Evolutionary conservation across 1,140 invertebrate genomes (phyloP).

Genomic region (Onthophagus taurus): DNA sequence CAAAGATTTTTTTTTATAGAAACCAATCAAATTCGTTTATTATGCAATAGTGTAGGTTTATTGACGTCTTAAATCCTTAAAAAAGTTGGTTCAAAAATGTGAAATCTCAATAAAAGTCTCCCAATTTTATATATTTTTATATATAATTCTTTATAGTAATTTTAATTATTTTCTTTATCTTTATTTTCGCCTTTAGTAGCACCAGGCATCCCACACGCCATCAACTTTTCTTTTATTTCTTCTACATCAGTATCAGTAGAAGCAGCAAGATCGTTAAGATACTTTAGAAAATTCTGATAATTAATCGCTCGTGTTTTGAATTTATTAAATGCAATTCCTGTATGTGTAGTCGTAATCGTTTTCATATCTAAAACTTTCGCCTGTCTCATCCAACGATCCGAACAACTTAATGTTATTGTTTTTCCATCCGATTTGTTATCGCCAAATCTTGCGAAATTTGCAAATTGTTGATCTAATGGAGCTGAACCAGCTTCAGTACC

Average conservation of each 20-base stretch:
- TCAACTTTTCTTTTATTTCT: slow-evolving; percentile 69
- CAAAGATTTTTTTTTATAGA: too few species aligned
- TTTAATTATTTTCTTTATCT: too few species aligned
- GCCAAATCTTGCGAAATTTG: slow-evolving; percentile 77
- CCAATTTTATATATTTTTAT: too few species aligned
- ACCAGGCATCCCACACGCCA: slow-evolving; percentile 65
- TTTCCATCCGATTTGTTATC: slow-evolving; percentile 80
- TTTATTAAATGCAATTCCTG: slow-evolving; percentile 81
- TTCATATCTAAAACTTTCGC: slow-evolving; percentile 86
- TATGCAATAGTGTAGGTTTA: too few species aligned
- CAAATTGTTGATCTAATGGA: slow-evolving; percentile 25
- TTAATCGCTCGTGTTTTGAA: slow-evolving; percentile 45
- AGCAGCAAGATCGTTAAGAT: slow-evolving; percentile 66
- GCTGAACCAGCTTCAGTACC: too few species aligned
- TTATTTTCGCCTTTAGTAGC: too few species aligned
- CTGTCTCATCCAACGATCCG: slow-evolving; percentile 93
- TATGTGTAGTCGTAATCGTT: slow-evolving; percentile 81
- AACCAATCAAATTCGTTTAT: too few species aligned
- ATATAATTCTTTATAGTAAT: too few species aligned
- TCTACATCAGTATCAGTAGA: slow-evolving; percentile 65
- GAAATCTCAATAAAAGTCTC: too few species aligned
- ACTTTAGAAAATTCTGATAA: slow-evolving; percentile 10
- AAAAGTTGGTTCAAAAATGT: too few species aligned
- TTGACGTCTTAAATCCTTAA: too few species aligned
- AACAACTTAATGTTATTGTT: slow-evolving; percentile 75